Conservation (phyloP, 2,797 vertebrate genomes). For the Gorsachius magnificus region DNA sequence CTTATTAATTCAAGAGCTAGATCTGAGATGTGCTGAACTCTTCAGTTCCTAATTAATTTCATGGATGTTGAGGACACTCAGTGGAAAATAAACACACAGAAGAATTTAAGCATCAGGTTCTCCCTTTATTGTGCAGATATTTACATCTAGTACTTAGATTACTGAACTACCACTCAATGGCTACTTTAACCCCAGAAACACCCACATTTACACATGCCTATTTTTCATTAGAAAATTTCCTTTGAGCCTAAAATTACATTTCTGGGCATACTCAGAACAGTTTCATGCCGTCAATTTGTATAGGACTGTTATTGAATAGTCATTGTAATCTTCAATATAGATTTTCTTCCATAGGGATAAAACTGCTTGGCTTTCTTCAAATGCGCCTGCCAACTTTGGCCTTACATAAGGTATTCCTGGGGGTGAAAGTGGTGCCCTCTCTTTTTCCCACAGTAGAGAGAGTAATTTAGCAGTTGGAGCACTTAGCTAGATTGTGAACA, state of each 20-base stretch:
- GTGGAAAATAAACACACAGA: not conserved
- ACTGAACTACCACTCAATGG: not conserved
- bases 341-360: not conserved
- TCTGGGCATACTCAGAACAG: not conserved
- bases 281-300: not conserved
- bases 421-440: not conserved
- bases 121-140: not conserved
- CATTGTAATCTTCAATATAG: not conserved
- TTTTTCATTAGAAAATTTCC: not conserved
- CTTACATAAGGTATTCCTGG: not conserved
- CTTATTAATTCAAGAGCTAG: not conserved
- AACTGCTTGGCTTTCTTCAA: not conserved
- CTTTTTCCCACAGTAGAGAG: not conserved
- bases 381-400: not conserved
- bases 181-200: not conserved
- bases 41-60: not conserved
- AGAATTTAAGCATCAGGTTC: not conserved
- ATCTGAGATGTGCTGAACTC: not conserved
- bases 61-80: not conserved
- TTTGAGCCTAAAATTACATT: not conserved
- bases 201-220: not conserved
- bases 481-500: not conserved
- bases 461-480: not conserved
- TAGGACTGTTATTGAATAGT: not conserved
- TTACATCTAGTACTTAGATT: not conserved